These are phyloP conservation scores for Tragelaphus strepsiceros DNA, from an alignment of 2,113 vertebrate genomes.

Conservation along the genomic window DNA sequence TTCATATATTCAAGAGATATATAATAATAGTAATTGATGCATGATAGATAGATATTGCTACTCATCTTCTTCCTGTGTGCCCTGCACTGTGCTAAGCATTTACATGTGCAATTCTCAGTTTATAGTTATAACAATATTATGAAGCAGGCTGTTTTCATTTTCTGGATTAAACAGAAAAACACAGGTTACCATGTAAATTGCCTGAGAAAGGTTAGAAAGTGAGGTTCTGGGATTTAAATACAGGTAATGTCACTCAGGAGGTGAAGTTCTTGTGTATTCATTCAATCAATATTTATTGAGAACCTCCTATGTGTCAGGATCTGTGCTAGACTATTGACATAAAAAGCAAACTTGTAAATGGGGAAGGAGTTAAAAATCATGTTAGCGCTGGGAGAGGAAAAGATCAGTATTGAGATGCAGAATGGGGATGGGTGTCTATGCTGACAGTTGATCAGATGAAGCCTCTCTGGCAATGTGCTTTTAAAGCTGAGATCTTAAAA, in stretches of 20 bases:
- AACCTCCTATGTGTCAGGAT: background rate
- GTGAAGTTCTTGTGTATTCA: background rate
- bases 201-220: background rate
- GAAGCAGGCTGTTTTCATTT: background rate
- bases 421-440: rapidly evolving
- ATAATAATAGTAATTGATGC: background rate
- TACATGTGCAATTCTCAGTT: background rate
- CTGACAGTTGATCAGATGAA: background rate
- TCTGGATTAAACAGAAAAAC: background rate
- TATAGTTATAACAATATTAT: background rate
- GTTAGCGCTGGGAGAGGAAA: background rate
- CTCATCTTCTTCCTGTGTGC: background rate
- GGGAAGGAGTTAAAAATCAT: background rate
- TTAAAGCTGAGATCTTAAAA: background rate
- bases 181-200: background rate
- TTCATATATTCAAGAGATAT: background rate
- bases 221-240: background rate
- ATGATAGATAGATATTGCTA: background rate
- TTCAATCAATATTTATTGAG: background rate
- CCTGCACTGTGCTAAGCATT: background rate
- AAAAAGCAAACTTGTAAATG: background rate
- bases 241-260: background rate
- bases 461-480: background rate
- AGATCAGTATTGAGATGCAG: background rate
- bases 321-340: background rate